A percentile compares a stretch with the other conserved stretches of the same genome.
Evolutionary conservation across 1,140 invertebrate species (phyloP).

Genomic region (Meloidogyne hapla): DNA sequence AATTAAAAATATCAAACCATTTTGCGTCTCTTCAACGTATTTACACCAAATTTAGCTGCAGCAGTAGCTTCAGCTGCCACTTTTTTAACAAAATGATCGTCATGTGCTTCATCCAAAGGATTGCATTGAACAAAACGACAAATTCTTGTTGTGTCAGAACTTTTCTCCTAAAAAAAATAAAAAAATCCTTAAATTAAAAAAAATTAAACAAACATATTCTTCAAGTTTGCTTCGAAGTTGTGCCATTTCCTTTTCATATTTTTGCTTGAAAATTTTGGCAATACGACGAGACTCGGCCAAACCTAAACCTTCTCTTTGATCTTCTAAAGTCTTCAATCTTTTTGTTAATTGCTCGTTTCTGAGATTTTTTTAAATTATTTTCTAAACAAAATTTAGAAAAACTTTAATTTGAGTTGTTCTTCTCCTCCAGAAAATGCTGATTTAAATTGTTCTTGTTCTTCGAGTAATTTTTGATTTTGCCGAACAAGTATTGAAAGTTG

Average conservation of each 20-base stretch:
- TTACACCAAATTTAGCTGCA: background rate
- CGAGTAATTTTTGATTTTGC: conserved; percentile 32
- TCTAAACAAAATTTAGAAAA: background rate
- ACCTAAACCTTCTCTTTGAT: conserved; percentile 6
- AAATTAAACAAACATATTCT: conserved; percentile 27
- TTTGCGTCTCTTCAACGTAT: conserved; percentile 29
- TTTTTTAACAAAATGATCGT: conserved; percentile 30
- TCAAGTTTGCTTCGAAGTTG: conserved; percentile 25
- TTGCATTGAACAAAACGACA: conserved; percentile 25
- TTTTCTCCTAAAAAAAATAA: background rate
- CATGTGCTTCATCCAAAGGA: conserved; percentile 36
- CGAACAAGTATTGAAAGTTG: conserved; percentile 23
- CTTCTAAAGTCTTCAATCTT: conserved; percentile 19
- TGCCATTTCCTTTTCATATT: conserved; percentile 29
- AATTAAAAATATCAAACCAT: conserved; percentile 11
- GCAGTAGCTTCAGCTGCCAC: conserved; percentile 15
- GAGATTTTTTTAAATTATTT: background rate
- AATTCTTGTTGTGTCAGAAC: conserved; percentile 35
- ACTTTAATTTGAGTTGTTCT: conserved; percentile 9
- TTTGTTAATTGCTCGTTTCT: conserved; percentile 29
- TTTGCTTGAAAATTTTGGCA: conserved; percentile 34
- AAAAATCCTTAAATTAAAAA: background rate
- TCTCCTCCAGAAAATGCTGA: conserved; percentile 22
- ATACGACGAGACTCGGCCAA: conserved; percentile 26
- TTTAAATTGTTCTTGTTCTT: background rate